These are phyloP conservation scores for Galeruca laticollis DNA, from an alignment of 2,888 invertebrate genomes.

Conservation along the genomic window DNA sequence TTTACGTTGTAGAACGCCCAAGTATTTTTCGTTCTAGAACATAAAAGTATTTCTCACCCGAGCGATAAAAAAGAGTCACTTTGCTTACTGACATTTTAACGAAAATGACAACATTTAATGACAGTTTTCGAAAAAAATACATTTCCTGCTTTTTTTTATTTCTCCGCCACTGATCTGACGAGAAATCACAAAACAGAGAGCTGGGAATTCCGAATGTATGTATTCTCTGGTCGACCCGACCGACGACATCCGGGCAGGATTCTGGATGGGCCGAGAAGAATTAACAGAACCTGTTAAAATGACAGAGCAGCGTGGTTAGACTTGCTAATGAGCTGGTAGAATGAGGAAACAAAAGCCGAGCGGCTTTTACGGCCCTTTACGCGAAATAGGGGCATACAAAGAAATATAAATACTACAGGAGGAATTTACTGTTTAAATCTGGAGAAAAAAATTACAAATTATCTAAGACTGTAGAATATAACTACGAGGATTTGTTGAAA, in stretches of 20 bases:
- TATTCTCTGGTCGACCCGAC: background rate
- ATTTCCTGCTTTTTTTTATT: background rate
- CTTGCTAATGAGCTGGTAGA: constrained; percentile 47
- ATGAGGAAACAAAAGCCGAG: constrained; percentile 47
- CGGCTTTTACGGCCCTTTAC: constrained; percentile 33
- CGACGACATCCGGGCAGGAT: constrained; percentile 24
- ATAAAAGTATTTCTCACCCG: too few species aligned
- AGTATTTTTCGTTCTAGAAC: too few species aligned
- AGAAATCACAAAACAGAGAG: constrained; percentile 21
- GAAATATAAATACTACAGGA: constrained; percentile 25
- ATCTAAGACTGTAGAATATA: background rate
- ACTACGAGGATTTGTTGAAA: too few species aligned
- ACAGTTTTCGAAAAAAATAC: too few species aligned
- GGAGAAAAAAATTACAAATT: background rate
- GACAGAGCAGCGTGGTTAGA: constrained; percentile 47
- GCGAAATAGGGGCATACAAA: constrained; percentile 36
- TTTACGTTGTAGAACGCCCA: too few species aligned
- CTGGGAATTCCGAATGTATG: constrained; percentile 25
- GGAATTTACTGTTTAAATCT: background rate
- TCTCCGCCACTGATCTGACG: background rate
- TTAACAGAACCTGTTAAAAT: constrained; percentile 47
- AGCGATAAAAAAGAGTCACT: too few species aligned
- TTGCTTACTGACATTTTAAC: too few species aligned
- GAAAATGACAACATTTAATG: too few species aligned
- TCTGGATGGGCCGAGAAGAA: constrained; percentile 38